Evolutionary conservation across 2,888 invertebrate species (phyloP).

Genomic region (Diachrysia chrysitis): DNA sequence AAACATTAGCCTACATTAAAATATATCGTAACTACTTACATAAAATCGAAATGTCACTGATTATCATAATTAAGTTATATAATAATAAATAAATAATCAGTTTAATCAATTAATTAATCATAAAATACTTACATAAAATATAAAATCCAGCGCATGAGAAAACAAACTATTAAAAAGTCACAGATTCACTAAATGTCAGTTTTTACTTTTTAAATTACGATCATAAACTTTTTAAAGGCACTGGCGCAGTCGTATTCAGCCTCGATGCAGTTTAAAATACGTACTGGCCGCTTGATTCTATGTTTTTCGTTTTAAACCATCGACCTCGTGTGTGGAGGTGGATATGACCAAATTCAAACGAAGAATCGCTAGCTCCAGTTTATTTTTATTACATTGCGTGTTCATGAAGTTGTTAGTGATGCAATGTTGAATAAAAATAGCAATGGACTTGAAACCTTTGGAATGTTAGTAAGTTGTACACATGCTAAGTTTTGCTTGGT

Average conservation of each 20-base stretch:
- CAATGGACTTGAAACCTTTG: slow-evolving; percentile 12
- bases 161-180: slow-evolving; percentile 43
- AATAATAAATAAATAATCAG: not conserved
- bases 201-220: slow-evolving; percentile 41
- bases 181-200: slow-evolving; percentile 46
- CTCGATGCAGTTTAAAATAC: slow-evolving; percentile 60
- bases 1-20: too few relatives aligned
- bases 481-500: slow-evolving; percentile 21
- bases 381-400: slow-evolving; percentile 15
- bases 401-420: fast-evolving
- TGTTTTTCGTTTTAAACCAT: slow-evolving; percentile 73
- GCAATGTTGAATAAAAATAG: not conserved
- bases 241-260: slow-evolving; percentile 49
- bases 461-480: fast-evolving
- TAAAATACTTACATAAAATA: slow-evolving; percentile 31
- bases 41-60: too few relatives aligned
- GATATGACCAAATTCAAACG: slow-evolving; percentile 47
- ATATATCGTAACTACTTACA: too few relatives aligned
- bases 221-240: slow-evolving; percentile 48
- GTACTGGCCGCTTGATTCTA: slow-evolving; percentile 69
- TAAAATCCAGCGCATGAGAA: slow-evolving; percentile 43
- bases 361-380: slow-evolving; percentile 23
- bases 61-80: not conserved
- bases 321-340: slow-evolving; percentile 65
- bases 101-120: not conserved